Evolutionary conservation across 2,113 vertebrate species (phyloP).

Genomic region (Morone saxatilis): DNA sequence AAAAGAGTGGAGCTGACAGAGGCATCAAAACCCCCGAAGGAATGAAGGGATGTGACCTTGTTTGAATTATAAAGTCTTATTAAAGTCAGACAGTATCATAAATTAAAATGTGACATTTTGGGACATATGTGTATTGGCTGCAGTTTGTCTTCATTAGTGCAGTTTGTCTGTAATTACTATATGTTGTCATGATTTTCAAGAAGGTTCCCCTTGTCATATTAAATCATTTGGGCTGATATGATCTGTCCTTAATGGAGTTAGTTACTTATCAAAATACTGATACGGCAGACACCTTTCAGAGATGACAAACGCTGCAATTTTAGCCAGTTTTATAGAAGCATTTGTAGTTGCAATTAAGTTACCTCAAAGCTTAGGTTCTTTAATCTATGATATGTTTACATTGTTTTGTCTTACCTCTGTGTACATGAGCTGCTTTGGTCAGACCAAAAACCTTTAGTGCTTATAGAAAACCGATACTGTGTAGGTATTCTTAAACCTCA

Average conservation of each 20-base stretch:
- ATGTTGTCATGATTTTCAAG: neutral
- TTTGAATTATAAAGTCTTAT: slow-evolving; percentile 4
- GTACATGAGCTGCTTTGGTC: neutral
- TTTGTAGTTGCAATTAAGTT: neutral
- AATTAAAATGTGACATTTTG: slow-evolving; percentile 1
- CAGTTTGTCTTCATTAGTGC: neutral
- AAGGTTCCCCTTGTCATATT: neutral
- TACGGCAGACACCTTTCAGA: neutral
- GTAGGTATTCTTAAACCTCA: neutral
- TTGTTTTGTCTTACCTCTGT: neutral
- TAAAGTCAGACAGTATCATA: slow-evolving; percentile 11
- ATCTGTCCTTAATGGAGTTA: neutral
- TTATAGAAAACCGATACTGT: neutral
- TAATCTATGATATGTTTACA: neutral
- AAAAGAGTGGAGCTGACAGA: neutral
- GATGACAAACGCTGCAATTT: neutral
- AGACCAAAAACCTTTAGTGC: neutral
- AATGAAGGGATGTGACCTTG: neutral
- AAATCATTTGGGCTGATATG: neutral
- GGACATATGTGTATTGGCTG: neutral
- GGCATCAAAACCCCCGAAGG: slow-evolving; percentile 6
- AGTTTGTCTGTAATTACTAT: neutral
- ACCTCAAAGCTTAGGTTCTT: neutral
- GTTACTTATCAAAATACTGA: neutral
- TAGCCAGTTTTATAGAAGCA: neutral